Conservation (phyloP, 2,888 invertebrate genomes). For the Thera obeliscata region DNA sequence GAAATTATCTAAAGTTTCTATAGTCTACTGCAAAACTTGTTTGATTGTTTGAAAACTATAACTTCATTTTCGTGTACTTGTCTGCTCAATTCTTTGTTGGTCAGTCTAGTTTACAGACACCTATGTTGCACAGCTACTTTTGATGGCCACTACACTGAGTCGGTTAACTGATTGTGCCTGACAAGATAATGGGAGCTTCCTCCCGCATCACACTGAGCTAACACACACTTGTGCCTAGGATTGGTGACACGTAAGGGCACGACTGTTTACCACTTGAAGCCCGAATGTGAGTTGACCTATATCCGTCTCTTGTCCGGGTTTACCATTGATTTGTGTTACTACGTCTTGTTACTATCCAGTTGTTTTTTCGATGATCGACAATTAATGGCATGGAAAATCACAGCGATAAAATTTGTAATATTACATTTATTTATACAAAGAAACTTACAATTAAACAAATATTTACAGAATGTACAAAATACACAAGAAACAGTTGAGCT, state of each 20-base stretch:
- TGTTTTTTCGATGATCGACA: not conserved
- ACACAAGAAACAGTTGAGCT: no score
- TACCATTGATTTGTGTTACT: conserved; percentile 5
- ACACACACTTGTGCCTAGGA: conserved; percentile 61
- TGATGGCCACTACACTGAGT: conserved; percentile 22
- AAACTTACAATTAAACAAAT: no score
- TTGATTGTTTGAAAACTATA: no score
- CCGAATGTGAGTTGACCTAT: conserved; percentile 22
- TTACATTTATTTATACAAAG: no score
- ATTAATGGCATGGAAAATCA: not conserved
- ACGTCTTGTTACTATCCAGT: not conserved
- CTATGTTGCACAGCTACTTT: conserved; percentile 1
- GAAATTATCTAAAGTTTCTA: no score
- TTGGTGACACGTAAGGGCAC: conserved; percentile 63
- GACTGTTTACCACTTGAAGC: conserved; percentile 39
- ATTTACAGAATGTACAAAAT: no score
- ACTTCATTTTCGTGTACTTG: no score
- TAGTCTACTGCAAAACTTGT: no score
- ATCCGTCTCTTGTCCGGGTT: conserved; percentile 7
- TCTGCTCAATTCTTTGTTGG: no score
- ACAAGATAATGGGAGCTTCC: conserved; percentile 82
- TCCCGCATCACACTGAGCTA: conserved; percentile 69
- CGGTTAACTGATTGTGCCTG: conserved; percentile 76
- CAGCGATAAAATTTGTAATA: no score
- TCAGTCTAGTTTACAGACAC: not conserved